These are phyloP conservation scores for Pomphorhynchus laevis DNA, from an alignment of 1,140 invertebrate genomes.

Conservation along the genomic window DNA sequence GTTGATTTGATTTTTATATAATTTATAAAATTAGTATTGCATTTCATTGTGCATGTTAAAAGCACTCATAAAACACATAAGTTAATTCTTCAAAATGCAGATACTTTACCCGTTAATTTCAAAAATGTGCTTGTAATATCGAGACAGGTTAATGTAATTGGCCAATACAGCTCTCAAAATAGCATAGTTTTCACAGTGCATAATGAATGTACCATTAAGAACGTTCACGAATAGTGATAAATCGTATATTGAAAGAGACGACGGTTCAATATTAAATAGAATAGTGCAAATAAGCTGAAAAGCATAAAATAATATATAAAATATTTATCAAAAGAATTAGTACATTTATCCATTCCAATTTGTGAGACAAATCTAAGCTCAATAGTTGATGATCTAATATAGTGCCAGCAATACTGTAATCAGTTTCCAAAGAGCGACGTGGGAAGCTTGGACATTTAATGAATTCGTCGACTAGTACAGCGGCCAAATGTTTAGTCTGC, in stretches of 20 bases:
- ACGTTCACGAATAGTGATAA: constrained; percentile 89
- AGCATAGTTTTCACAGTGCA: constrained; percentile 74
- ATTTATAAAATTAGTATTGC: too few relatives aligned
- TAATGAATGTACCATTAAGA: constrained; percentile 64
- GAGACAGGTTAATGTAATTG: constrained; percentile 75
- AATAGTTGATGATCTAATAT: constrained; percentile 35
- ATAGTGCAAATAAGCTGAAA: constrained; percentile 49
- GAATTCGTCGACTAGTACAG: constrained; percentile 86
- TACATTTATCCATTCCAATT: neutral
- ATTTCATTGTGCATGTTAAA: too few relatives aligned
- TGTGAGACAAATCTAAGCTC: neutral
- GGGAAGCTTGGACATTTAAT: constrained; percentile 94
- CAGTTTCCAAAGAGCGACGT: constrained; percentile 70
- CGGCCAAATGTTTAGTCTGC: constrained; percentile 37
- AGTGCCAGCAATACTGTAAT: constrained; percentile 61
- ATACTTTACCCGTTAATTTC: constrained; percentile 47
- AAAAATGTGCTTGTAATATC: constrained; percentile 94
- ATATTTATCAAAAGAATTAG: neutral
- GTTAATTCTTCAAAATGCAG: neutral
- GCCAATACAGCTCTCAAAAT: constrained; percentile 74
- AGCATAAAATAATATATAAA: constrained; percentile 6
- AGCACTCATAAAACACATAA: too few relatives aligned
- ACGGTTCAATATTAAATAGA: constrained; percentile 91
- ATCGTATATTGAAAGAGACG: constrained; percentile 80
- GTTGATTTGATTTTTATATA: too few relatives aligned